These are phyloP conservation scores for Cabera pusaria DNA, from an alignment of 2,888 invertebrate genomes.

Conservation along the genomic window DNA sequence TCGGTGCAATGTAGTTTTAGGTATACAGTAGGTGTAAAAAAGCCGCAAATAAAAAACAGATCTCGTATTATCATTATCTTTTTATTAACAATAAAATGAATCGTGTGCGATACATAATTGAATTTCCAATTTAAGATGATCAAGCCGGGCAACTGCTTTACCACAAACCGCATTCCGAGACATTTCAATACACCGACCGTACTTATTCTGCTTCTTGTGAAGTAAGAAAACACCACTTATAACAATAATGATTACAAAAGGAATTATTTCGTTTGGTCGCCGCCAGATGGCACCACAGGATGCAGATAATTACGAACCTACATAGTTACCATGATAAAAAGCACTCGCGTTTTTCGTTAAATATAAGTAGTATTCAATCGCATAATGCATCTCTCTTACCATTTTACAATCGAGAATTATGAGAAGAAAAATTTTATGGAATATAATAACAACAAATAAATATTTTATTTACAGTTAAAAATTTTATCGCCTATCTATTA, in stretches of 20 bases:
- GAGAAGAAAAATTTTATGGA: conserved; percentile 77
- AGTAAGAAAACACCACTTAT: conserved; percentile 54
- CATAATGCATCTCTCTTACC: conserved; percentile 73
- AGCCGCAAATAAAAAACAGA: conserved; percentile 42
- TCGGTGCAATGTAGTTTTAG: too few species aligned
- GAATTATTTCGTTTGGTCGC: conserved; percentile 47
- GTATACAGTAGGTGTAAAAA: not conserved
- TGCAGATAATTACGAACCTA: conserved; percentile 40
- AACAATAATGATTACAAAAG: conserved; percentile 50
- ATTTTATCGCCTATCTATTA: conserved; percentile 79
- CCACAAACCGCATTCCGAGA: conserved; percentile 49
- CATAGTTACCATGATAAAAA: conserved; percentile 64
- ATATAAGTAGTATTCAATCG: conserved; percentile 60
- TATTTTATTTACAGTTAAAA: conserved; percentile 81
- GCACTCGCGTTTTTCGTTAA: conserved; percentile 68
- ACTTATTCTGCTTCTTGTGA: conserved; percentile 40
- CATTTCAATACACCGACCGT: conserved; percentile 35
- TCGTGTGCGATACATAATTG: conserved; percentile 78
- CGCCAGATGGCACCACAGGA: conserved; percentile 18
- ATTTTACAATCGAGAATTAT: conserved; percentile 79
- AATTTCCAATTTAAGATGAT: conserved; percentile 70
- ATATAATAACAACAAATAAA: conserved; percentile 82
- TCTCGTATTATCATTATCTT: conserved; percentile 70
- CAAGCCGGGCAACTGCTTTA: conserved; percentile 63
- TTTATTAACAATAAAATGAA: conserved; percentile 83